Evolutionary conservation across 2,797 vertebrate genomes (phyloP), one percentile per base, ranked within the genome.

Genomic region (Aotus griseimembra): DNA sequence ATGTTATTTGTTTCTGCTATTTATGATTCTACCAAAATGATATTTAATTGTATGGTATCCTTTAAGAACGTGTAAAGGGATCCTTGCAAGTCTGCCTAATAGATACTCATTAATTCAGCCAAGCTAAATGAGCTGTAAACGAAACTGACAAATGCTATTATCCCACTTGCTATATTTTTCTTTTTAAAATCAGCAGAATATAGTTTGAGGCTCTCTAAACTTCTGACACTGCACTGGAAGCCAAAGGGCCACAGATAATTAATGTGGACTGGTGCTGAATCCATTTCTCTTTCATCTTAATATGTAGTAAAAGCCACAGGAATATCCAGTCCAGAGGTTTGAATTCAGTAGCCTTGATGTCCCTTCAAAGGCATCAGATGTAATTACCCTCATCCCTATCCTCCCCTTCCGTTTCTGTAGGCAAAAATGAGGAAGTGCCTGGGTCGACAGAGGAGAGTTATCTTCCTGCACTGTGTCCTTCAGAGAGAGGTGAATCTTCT

Each of bases 51-150:
- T 92, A 97, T 7, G 82, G 28, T 86, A 75, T 94, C 98, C 97
- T 98, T 97, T 93, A 97, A 97, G 92, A 88, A 96, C 22, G 3
- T 64, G 55, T 82, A 92, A 97, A 97, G 67, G 70, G 67, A 76
- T 96, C 87, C 58, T 98, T 98, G 98, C 67, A 97, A 89, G 92
- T 97, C 87, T 96, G 86, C 90, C 96, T 94, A 91, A 97, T 98
- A 98, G 96, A 76, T 97, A 98, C 94, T 96, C 81, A 97, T 98
- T 98, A 98, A 98, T 98, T 98, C 98, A 98, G 96, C 97, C 98
- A 98, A 98, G 93, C 88, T 97, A 98, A 98, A 98, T 39, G 94
- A 96, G 92, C 96, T 97, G 90, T 96, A 98, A 98, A 97, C 88
- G 97, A 97, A 98, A 95, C 96, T 97, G 97, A 97, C 98, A 97